A percentile compares a stretch with the other conserved stretches of the same genome.
Evolutionary conservation across 2,888 invertebrate species (phyloP).

Genomic region (Margaritifera margaritifera): DNA sequence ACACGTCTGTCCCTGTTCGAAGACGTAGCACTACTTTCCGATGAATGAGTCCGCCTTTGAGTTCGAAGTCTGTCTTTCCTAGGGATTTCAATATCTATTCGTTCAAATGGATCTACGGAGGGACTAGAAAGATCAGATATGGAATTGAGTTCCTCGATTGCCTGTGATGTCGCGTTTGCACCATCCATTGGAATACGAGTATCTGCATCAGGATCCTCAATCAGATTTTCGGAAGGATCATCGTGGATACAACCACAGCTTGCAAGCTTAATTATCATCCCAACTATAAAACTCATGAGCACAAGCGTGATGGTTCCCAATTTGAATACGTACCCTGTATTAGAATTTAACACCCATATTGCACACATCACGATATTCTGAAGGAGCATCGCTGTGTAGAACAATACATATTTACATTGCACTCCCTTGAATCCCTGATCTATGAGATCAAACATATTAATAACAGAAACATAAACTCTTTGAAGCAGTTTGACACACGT

Average conservation of each 20-base stretch:
- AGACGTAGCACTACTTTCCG: too few species aligned
- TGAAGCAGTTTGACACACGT: constrained; percentile 19
- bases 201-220: constrained; percentile 9
- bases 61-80: too few species aligned
- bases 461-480: constrained; percentile 36
- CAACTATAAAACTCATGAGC: constrained; percentile 48
- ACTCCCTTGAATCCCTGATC: constrained; percentile 38
- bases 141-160: neutral
- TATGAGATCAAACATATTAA: constrained; percentile 46
- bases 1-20: too few species aligned
- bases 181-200: constrained; percentile 4
- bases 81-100: too few species aligned
- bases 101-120: constrained; percentile 12
- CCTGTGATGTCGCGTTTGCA: constrained; percentile 4
- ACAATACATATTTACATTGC: constrained; percentile 54
- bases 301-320: constrained; percentile 47
- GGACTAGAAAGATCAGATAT: neutral
- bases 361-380: constrained; percentile 58
- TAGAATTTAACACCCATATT: constrained; percentile 54
- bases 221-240: constrained; percentile 30
- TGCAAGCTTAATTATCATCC: constrained; percentile 52
- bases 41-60: too few species aligned
- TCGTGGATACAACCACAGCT: constrained; percentile 49
- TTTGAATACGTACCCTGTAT: constrained; percentile 40
- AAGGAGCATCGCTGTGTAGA: constrained; percentile 49